phyloP scores from a whole-genome alignment of 2,113 vertebrate genomes.

The Xenopus tropicalis region UCB_Xtro_10.0 CM004448.2:45292001-45292500 shows the following conservation, averaged over 20 bases:
- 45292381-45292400: not conserved
- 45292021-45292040: too few relatives aligned
- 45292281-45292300: not conserved
- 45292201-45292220: not conserved
- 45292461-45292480: not conserved
- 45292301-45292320: slow-evolving; percentile 9
- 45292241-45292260: too few relatives aligned
- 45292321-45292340: slow-evolving; percentile 26
- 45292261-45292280: too few relatives aligned
- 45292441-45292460: slow-evolving; percentile 10
- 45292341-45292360: slow-evolving; percentile 3
- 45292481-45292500: not conserved
- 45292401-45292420: not conserved
- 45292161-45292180: not conserved
- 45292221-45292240: too few relatives aligned
- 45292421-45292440: not conserved
- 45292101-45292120: too few relatives aligned
- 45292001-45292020: too few relatives aligned
- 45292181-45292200: not conserved
- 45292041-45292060: too few relatives aligned
- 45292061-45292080: too few relatives aligned
- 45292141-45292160: slow-evolving; percentile 17
- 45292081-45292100: too few relatives aligned
- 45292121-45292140: too few relatives aligned
- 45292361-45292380: not conserved